These are phyloP conservation scores for Porites lobata DNA, from an alignment of 92 coral and sea anemone genomes.

Conservation along the genomic window DNA sequence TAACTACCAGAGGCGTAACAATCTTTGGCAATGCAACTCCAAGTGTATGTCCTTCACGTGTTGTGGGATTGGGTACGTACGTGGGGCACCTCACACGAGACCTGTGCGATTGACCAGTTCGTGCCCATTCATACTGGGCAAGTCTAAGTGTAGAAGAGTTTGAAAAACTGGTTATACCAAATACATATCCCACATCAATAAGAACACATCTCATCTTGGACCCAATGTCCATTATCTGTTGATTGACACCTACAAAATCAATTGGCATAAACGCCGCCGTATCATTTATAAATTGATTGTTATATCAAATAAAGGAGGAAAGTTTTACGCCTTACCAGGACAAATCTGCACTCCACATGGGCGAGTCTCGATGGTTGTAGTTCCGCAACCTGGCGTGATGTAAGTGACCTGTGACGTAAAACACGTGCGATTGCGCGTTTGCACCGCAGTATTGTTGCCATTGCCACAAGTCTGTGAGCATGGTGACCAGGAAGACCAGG, in stretches of 20 bases:
- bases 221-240: too few relatives aligned
- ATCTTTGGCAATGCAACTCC: too few relatives aligned
- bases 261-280: neutral
- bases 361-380: neutral
- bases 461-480: constrained; percentile 58
- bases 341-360: constrained; percentile 23
- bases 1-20: too few relatives aligned
- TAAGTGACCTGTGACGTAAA: neutral
- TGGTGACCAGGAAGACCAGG: constrained; percentile 68
- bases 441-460: neutral
- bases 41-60: too few relatives aligned
- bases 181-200: too few relatives aligned
- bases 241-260: neutral
- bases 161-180: too few relatives aligned
- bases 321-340: neutral
- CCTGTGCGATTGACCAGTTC: too few relatives aligned
- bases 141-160: too few relatives aligned
- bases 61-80: too few relatives aligned
- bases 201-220: too few relatives aligned
- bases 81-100: too few relatives aligned
- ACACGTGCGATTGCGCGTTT: constrained; percentile 35
- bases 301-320: neutral
- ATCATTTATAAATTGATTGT: neutral
- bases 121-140: too few relatives aligned
- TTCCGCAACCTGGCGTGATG: neutral